Evolutionary conservation across 2,888 invertebrate species (phyloP).

Genomic region (Synanthedon andrenaeformis): DNA sequence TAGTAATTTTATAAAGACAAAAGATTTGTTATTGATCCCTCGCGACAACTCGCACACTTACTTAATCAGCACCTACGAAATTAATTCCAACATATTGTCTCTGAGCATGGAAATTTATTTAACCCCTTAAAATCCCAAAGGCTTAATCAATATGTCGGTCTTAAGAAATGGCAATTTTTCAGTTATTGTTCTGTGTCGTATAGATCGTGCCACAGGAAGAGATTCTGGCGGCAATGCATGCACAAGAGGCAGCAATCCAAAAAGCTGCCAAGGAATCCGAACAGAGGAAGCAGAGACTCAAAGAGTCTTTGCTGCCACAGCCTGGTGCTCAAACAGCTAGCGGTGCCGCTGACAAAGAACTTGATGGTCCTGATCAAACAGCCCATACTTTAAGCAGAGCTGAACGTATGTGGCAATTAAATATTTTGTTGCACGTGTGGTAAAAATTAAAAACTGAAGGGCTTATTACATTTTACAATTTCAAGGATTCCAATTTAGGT

Average conservation of each 20-base stretch:
- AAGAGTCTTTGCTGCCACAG: constrained; percentile 45
- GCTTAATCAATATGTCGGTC: too few relatives aligned
- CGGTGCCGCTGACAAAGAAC: constrained; percentile 49
- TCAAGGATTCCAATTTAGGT: too few relatives aligned
- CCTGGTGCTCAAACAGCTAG: constrained; percentile 44
- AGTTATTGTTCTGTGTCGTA: neutral
- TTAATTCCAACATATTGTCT: too few relatives aligned
- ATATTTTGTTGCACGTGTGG: neutral
- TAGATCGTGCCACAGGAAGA: constrained; percentile 52
- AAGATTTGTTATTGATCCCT: too few relatives aligned
- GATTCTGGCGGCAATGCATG: constrained; percentile 40
- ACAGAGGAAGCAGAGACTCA: constrained; percentile 62
- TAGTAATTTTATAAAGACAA: too few relatives aligned
- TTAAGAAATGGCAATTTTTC: too few relatives aligned
- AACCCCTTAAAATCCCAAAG: too few relatives aligned
- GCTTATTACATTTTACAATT: too few relatives aligned
- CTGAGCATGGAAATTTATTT: too few relatives aligned
- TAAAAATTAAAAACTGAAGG: too few relatives aligned
- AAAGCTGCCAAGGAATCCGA: constrained; percentile 70
- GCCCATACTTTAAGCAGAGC: constrained; percentile 49
- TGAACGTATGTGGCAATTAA: constrained; percentile 30
- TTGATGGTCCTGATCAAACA: constrained; percentile 67
- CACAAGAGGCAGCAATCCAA: constrained; percentile 68
- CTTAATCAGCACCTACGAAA: too few relatives aligned
- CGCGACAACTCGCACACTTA: too few relatives aligned